A percentile compares a stretch with the other conserved stretches of the same genome.
Evolutionary conservation across 2,888 invertebrate genomes (phyloP).

Genomic region (Fragum sueziense): DNA sequence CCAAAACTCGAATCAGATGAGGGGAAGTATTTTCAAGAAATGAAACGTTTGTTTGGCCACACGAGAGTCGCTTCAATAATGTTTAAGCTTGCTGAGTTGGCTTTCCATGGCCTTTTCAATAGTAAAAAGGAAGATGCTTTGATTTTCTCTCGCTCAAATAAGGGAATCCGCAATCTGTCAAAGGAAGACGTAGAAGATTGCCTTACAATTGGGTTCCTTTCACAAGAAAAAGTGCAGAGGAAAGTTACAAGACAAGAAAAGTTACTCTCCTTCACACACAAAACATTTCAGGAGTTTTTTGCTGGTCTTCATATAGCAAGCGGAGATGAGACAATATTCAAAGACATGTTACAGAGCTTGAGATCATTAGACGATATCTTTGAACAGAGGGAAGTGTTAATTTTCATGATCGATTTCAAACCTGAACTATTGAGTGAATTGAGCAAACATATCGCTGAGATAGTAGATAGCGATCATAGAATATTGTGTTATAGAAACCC

Average conservation of each 20-base stretch:
- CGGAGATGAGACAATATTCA: no score
- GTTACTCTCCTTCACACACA: background rate
- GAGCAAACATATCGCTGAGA: no score
- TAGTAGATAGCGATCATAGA: no score
- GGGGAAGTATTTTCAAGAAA: background rate
- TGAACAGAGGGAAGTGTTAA: no score
- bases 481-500: no score
- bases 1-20: background rate
- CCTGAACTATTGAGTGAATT: no score
- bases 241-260: background rate
- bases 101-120: background rate
- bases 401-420: no score
- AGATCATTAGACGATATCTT: no score
- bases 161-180: background rate
- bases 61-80: background rate
- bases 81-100: background rate
- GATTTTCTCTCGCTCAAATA: background rate
- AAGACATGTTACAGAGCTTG: no score
- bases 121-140: background rate
- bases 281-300: conserved; percentile 14
- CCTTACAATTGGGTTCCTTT: background rate
- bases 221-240: background rate
- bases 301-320: background rate
- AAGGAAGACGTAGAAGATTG: background rate
- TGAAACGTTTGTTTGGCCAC: background rate